Percentiles rank a stretch among this genome's conserved stretches.
These are phyloP conservation scores for Brachionus paranguensis DNA, from an alignment of 1,140 invertebrate genomes.

Conservation along the genomic window DNA sequence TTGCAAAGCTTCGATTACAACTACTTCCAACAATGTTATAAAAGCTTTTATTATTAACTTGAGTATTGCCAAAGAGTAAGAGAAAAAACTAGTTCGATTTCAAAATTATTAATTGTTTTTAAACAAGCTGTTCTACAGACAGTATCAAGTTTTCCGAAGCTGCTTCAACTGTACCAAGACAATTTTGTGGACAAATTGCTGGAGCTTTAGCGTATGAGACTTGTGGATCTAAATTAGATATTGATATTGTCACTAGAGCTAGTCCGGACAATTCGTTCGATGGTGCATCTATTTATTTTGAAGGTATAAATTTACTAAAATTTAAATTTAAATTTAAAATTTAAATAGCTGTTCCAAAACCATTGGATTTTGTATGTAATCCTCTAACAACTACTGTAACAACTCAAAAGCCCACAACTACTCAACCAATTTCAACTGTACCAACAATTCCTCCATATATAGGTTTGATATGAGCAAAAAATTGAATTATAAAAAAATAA, in stretches of 20 bases:
- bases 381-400: neutral
- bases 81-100: neutral
- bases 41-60: constrained; percentile 29
- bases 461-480: neutral
- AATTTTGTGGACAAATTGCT: constrained; percentile 13
- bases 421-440: neutral
- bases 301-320: neutral
- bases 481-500: neutral
- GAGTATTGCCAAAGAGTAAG: constrained; percentile 23
- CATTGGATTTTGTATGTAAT: constrained; percentile 16
- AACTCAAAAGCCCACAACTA: neutral
- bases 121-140: constrained; percentile 1
- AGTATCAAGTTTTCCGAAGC: neutral
- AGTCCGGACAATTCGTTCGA: neutral
- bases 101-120: neutral
- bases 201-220: neutral
- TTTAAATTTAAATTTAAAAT: neutral
- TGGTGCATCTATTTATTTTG: constrained; percentile 28
- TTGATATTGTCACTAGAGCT: neutral
- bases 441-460: neutral
- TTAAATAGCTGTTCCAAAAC: neutral
- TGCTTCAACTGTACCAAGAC: neutral
- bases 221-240: neutral
- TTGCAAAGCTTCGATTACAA: constrained; percentile 3
- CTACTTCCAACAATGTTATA: neutral